Conservation (phyloP, 2,888 invertebrate species). For the Nematopogon swammerdamellus region DNA sequence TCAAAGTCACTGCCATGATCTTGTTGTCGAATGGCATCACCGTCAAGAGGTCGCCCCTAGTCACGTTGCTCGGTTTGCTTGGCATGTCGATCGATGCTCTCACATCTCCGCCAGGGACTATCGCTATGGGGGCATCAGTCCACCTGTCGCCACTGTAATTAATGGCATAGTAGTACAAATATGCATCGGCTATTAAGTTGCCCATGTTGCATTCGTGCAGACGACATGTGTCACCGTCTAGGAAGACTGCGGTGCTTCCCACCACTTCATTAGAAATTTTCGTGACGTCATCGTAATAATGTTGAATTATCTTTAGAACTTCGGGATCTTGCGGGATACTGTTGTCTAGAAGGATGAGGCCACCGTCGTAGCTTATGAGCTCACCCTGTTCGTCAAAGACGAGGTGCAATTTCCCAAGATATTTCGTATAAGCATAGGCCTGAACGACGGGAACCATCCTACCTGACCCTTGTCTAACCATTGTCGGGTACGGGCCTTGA, state of each 20-base stretch:
- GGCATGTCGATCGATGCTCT: constrained; percentile 61
- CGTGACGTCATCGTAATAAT: constrained; percentile 55
- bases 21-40: constrained; percentile 76
- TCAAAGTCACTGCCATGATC: constrained; percentile 61
- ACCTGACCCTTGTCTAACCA: constrained; percentile 67
- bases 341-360: constrained; percentile 71
- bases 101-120: constrained; percentile 76
- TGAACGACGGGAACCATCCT: constrained; percentile 80
- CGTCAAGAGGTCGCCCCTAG: constrained; percentile 67
- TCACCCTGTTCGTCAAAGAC: constrained; percentile 73
- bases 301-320: constrained; percentile 57
- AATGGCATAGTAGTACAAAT: constrained; percentile 58
- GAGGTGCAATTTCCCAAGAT: constrained; percentile 73
- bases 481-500: constrained; percentile 74
- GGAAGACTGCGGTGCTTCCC: constrained; percentile 66
- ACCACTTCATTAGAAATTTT: constrained; percentile 53
- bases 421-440: constrained; percentile 89
- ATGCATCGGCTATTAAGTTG: constrained; percentile 75
- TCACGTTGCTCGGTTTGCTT: constrained; percentile 49
- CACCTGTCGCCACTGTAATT: constrained; percentile 55
- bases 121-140: constrained; percentile 74
- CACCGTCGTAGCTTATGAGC: constrained; percentile 63
- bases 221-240: constrained; percentile 71
- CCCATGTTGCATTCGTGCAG: constrained; percentile 80
- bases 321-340: constrained; percentile 64